Base-by-base conservation (phyloP, 2,888 invertebrate genomes). In the Hydraecia micacea region DNA sequence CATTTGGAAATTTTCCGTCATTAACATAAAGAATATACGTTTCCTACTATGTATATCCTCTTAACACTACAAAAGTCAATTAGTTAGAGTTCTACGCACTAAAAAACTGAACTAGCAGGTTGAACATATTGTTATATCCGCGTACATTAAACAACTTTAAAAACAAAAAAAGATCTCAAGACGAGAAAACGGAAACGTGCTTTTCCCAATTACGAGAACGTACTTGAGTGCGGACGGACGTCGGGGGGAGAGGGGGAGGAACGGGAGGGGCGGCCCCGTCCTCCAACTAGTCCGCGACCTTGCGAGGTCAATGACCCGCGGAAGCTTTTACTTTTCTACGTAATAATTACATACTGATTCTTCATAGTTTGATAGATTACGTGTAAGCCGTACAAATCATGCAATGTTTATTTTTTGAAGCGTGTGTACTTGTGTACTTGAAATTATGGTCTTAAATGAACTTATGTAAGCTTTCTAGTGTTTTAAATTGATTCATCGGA, bases 241-340 rank as follows among this genome's bases (percentile, higher is more conserved):
- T 66, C 67, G 70, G 69, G 73, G 67, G 28, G 11, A 42, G 60
- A 39, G 55, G 32, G 11, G 62, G 58, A 21, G 36, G 74, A 49
- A 52, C 39, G 52, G 75, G 80, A 66, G 72, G 75, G 58, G 75
- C 62, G 63, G 79, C 62, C 60, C 73, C 86, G 88, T 88, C 89
- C 89, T 91, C 88, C 76, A 87, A 55, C 75, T 65, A 75, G 85
- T 73, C 77, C 83, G 83, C 90, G 92, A 90, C 92, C 92, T 92
- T 92, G 91, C 77, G 75, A 79, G 89, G 89, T 91, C 90, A 90
- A 85, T 79, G 85, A 88, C 88, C 87, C 76, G 77, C 81, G 85
- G 84, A 87, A 83, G 88, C 88, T 90, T 90, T 92, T 88, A 90
- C 92, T 92, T 91, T 92, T 86, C 75, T 89, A 86, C 65, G 75